These are phyloP conservation scores for Bagarius yarrelli DNA, from an alignment of 2,113 vertebrate genomes.

Conservation along the genomic window DNA sequence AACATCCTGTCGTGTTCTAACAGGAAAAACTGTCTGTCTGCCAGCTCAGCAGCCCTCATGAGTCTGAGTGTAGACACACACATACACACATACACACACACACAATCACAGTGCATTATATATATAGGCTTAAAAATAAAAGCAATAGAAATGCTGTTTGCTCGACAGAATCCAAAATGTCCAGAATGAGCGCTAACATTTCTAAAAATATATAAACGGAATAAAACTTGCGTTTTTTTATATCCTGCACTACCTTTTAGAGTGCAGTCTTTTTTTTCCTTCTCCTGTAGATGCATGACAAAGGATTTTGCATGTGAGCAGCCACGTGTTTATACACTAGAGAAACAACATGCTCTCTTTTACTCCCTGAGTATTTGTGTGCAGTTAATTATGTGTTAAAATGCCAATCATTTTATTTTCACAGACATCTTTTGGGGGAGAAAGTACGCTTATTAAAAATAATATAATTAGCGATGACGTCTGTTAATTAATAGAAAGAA, in stretches of 20 bases:
- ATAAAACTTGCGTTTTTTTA: background rate
- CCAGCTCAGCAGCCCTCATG: slow-evolving; percentile 40
- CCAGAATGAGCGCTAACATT: background rate
- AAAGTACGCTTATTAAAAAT: too few relatives aligned
- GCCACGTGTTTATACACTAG: background rate
- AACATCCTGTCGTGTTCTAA: slow-evolving; percentile 46
- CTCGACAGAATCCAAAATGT: background rate
- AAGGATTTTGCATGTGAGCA: background rate
- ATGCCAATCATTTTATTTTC: background rate
- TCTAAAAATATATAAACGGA: background rate
- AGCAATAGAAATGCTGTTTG: background rate
- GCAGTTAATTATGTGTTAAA: background rate
- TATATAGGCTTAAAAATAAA: background rate
- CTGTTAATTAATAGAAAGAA: too few relatives aligned
- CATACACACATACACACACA: slow-evolving; percentile 36
- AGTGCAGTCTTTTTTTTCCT: too few relatives aligned
- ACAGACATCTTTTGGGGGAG: background rate
- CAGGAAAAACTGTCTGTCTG: slow-evolving; percentile 42
- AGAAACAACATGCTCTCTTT: background rate
- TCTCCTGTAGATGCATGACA: background rate
- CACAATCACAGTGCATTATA: slow-evolving; percentile 12
- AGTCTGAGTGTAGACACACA: slow-evolving; percentile 26
- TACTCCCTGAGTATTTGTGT: background rate
- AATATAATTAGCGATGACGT: too few relatives aligned
- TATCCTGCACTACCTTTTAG: background rate